These are phyloP conservation scores for Drosophila hamatofila DNA, from an alignment of 2,888 invertebrate genomes.

Conservation along the genomic window DNA sequence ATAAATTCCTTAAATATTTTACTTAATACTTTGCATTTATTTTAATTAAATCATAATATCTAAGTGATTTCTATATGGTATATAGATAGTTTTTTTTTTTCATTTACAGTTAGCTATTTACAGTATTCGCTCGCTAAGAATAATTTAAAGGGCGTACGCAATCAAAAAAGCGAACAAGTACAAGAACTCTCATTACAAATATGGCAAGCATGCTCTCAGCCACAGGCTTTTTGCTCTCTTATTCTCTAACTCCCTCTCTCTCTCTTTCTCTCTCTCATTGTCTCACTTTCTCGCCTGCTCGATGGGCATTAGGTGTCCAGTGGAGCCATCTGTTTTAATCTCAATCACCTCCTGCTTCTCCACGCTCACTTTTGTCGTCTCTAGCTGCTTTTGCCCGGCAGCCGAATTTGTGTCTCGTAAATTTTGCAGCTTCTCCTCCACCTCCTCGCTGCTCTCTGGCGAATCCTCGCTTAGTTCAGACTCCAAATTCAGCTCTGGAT, in stretches of 20 bases:
- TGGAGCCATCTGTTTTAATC: constrained; percentile 84
- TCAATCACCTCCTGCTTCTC: constrained; percentile 86
- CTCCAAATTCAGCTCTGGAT: constrained; percentile 26
- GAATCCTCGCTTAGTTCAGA: constrained; percentile 7
- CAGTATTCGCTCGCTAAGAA: constrained; percentile 72
- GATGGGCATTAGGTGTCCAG: constrained; percentile 83
- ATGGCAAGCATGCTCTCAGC: constrained; percentile 65
- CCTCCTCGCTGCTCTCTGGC: constrained; percentile 37
- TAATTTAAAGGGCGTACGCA: constrained; percentile 59
- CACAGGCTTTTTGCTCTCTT: constrained; percentile 23
- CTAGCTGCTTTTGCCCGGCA: constrained; percentile 35
- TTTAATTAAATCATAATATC: constrained; percentile 40
- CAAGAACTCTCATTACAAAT: constrained; percentile 70
- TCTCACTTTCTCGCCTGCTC: constrained; percentile 32
- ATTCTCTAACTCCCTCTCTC: constrained; percentile 1
- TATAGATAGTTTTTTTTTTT: constrained; percentile 45
- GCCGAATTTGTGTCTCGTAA: constrained; percentile 56
- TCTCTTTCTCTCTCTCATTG: constrained; percentile 18
- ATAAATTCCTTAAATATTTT: constrained; percentile 1
- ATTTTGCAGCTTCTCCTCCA: constrained; percentile 57
- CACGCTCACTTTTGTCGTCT: constrained; percentile 79
- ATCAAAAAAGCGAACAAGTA: constrained; percentile 36
- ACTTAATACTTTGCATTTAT: constrained; percentile 69
- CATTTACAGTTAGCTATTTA: constrained; percentile 71
- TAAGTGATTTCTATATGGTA: constrained; percentile 42